A percentile compares a stretch with the other conserved stretches of the same genome.
Conservation (phyloP, 1,140 invertebrate genomes). For the Drosophila neocordata region DNA sequence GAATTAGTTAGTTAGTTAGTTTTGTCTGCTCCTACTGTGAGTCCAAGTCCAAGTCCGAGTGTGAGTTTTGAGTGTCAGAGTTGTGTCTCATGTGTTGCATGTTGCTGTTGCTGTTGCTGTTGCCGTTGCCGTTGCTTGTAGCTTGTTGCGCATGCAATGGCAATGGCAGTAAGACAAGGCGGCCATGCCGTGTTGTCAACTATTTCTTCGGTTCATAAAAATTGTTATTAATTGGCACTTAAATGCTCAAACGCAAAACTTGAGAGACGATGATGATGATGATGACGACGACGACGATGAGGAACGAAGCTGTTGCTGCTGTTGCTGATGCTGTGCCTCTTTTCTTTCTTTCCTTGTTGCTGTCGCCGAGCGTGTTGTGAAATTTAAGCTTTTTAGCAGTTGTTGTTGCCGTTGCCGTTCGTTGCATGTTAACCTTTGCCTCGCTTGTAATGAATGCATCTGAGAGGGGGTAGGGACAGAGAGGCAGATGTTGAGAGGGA, state of each 20-base stretch:
- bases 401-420: constrained; percentile 63
- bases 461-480: constrained; percentile 38
- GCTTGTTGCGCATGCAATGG: constrained; percentile 76
- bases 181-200: constrained; percentile 81
- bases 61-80: constrained; percentile 8
- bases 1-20: constrained; percentile 47
- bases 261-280: constrained; percentile 60
- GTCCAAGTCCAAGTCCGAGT: not conserved
- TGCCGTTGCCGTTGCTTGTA: too few species aligned
- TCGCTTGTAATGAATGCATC: constrained; percentile 80
- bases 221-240: constrained; percentile 83
- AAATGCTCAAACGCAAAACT: constrained; percentile 82
- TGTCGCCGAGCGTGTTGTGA: constrained; percentile 73
- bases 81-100: constrained; percentile 33
- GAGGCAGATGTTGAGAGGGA: not conserved
- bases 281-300: constrained; percentile 19
- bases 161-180: constrained; percentile 22
- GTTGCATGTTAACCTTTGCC: constrained; percentile 80
- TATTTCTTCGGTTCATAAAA: constrained; percentile 83
- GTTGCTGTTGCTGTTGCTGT: constrained; percentile 75
- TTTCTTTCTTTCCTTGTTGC: constrained; percentile 42
- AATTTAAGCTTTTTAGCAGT: constrained; percentile 81
- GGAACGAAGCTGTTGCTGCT: constrained; percentile 24
- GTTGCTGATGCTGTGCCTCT: constrained; percentile 46
- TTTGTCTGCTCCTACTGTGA: constrained; percentile 54